Evolutionary conservation across 2,797 vertebrate genomes (phyloP), one percentile per base, ranked within the genome.

Genomic region (Phrynocephalus guinanensis): DNA sequence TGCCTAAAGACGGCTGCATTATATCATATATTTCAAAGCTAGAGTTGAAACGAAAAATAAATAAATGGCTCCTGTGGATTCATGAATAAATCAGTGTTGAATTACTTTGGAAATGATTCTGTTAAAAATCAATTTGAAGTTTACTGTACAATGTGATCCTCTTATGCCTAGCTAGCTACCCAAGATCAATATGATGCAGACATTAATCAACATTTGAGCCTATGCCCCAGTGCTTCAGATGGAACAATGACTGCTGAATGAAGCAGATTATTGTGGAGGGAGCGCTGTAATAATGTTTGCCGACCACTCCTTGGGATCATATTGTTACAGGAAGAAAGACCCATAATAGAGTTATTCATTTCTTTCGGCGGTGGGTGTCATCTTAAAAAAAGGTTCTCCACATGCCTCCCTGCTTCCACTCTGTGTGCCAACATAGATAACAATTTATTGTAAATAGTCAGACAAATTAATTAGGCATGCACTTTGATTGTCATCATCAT

Each of bases 391-490:
- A 82, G 6, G 24, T 83, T 84, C 30, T 56, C 90, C 26, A 24
- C 70, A 30, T 70, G 86, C n/a, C 30, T 70, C 82, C 87, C 79
- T 90, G 90, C 88, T 28, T 76, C 30, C 85, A 30, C 15, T 70
- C 24, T 77, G n/a, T 84, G 60, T 84, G 81, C 88, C 60, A 83
- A 88, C 63, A 86, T 2, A 83, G 13, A 1, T 0, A 66, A 92
- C 50, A 84, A 82, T 94, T 93, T 70, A 56, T 82, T 92, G 77
- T 88, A 10, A 79, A 85, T 86, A 88, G 86, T 88, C 84, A 92
- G 78, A 90, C 18, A 94, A 92, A 88, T 95, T 88, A 95, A 93
- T 95, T 95, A 94, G 86, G 86, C 94, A 88, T 52, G 44, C 33
- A 89, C 6, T 90, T 86, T 93, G 90, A 94, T 93, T 94, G 86